Evolutionary conservation across 2,888 invertebrate genomes (phyloP).

Genomic region (Himalopsyche japonica): DNA sequence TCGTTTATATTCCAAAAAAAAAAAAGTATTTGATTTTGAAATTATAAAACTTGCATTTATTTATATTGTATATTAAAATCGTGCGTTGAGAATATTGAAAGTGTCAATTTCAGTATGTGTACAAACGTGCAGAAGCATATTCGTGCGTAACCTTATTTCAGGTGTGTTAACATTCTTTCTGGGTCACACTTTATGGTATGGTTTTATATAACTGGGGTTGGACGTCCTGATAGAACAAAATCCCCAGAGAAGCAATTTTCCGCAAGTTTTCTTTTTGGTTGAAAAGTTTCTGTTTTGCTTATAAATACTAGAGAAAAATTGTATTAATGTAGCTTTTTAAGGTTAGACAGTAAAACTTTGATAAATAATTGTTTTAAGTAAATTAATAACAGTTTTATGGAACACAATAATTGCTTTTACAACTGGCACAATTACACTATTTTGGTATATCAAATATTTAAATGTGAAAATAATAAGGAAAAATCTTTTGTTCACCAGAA

Average conservation of each 20-base stretch:
- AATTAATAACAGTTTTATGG: too few species aligned
- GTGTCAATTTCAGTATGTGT: background rate
- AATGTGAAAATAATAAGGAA: too few species aligned
- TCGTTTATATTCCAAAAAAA: too few species aligned
- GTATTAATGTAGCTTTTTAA: background rate
- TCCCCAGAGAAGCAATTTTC: background rate
- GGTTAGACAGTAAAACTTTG: too few species aligned
- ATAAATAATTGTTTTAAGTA: too few species aligned
- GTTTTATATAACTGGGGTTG: background rate
- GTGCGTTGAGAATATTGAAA: background rate
- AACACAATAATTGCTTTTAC: too few species aligned
- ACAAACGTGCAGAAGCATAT: background rate
- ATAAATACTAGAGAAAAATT: background rate
- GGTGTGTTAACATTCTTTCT: background rate
- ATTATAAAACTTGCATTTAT: too few species aligned
- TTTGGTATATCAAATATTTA: too few species aligned
- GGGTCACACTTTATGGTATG: background rate
- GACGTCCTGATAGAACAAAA: background rate
- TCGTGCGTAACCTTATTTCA: background rate
- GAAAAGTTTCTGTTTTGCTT: background rate
- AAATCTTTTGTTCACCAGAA: too few species aligned
- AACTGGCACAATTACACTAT: too few species aligned
- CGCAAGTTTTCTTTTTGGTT: background rate
- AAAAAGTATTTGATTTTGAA: too few species aligned
- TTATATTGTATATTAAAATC: too few species aligned